A percentile compares a stretch with the other conserved stretches of the same genome.
phyloP scores from a whole-genome alignment of 2,888 invertebrate species.

The Lymantria dispar region DNA sequence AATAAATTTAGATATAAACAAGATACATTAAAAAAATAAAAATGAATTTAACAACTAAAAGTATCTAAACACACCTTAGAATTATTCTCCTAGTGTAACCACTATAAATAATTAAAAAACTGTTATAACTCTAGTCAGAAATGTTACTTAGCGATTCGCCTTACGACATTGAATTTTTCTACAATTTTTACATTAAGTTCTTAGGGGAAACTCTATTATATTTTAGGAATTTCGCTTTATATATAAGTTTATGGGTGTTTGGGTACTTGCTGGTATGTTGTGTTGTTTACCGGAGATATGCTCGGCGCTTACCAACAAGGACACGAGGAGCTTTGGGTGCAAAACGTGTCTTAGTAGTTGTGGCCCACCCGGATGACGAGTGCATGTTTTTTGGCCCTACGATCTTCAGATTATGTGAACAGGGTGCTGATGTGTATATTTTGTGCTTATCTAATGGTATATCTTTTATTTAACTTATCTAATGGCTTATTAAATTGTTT shows the following conservation, averaged over 20 bases:
- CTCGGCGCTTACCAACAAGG: constrained; percentile 71
- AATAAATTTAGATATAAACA: too few relatives aligned
- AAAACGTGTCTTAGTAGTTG: constrained; percentile 89
- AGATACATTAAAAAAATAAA: too few relatives aligned
- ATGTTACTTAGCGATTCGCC: constrained; percentile 57
- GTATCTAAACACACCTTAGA: too few relatives aligned
- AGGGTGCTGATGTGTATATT: constrained; percentile 87
- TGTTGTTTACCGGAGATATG: constrained; percentile 79
- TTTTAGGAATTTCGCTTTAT: constrained; percentile 67
- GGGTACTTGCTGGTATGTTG: constrained; percentile 73
- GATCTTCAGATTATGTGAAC: constrained; percentile 86
- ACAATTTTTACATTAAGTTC: constrained; percentile 62
- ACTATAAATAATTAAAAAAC: too few relatives aligned
- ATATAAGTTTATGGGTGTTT: constrained; percentile 79
- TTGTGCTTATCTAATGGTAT: constrained; percentile 93
- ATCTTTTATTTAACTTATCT: constrained; percentile 9
- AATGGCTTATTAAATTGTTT: too few relatives aligned
- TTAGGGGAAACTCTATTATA: constrained; percentile 62
- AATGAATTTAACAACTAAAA: too few relatives aligned
- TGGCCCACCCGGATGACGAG: constrained; percentile 99
- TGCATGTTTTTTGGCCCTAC: constrained; percentile 99
- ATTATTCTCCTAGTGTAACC: too few relatives aligned
- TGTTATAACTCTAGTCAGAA: constrained; percentile 54
- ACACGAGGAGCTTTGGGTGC: constrained; percentile 75
- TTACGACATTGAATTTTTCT: constrained; percentile 53